A percentile compares a stretch with the other conserved stretches of the same genome.
Evolutionary conservation across 2,797 vertebrate genomes (phyloP).

Genomic region (Pangasius krempfi): DNA sequence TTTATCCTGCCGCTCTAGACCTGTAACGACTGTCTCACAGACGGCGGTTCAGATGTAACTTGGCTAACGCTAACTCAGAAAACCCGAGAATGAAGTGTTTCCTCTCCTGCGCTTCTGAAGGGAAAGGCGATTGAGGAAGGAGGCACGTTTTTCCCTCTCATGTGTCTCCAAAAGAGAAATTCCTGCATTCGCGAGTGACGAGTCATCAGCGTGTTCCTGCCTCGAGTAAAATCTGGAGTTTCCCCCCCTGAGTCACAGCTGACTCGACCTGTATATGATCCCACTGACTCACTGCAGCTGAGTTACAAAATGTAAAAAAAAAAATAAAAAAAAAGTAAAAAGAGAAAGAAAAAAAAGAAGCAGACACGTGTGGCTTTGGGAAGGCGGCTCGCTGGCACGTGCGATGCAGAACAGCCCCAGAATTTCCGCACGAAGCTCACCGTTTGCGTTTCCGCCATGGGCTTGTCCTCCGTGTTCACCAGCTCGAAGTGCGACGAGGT

Average conservation of each 20-base stretch:
- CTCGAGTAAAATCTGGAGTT: constrained; percentile 75
- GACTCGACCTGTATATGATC: constrained; percentile 68
- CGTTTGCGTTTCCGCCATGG: constrained; percentile 68
- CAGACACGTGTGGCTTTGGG: background rate
- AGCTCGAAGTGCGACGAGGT: constrained; percentile 85
- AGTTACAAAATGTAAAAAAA: background rate
- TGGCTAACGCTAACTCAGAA: background rate
- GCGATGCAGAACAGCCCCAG: background rate
- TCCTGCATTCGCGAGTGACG: constrained; percentile 24
- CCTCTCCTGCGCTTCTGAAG: background rate
- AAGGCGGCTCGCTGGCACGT: background rate
- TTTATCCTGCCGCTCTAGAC: background rate
- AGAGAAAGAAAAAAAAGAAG: background rate
- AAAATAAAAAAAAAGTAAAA: background rate
- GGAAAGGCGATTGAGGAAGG: background rate
- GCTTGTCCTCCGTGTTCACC: constrained; percentile 76
- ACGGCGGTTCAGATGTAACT: background rate
- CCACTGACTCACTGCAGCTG: constrained; percentile 38
- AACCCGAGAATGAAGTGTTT: background rate
- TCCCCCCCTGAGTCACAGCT: constrained; percentile 74
- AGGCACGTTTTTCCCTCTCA: background rate
- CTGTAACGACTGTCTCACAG: background rate
- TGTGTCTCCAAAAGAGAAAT: constrained; percentile 38
- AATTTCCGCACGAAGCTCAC: constrained; percentile 66
- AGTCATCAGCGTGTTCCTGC: constrained; percentile 61